Evolutionary conservation across 2,113 vertebrate species (phyloP).

Genomic region (Cebus imitator): DNA sequence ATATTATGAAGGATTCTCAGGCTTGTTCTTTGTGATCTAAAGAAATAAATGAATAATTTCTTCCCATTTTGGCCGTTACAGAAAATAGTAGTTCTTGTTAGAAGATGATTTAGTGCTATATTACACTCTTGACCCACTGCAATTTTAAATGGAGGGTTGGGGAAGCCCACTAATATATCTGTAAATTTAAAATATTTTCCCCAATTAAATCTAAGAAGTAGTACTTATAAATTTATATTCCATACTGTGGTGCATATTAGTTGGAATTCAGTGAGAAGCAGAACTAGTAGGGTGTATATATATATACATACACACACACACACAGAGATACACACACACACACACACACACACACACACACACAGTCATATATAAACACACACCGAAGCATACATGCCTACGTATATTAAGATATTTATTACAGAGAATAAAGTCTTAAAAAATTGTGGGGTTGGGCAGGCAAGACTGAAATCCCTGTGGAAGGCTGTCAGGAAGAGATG

Average conservation of each 20-base stretch:
- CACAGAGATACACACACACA: rapidly evolving
- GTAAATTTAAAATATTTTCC: not conserved
- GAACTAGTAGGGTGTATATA: not conserved
- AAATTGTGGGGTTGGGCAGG: not conserved
- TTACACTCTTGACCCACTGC: not conserved
- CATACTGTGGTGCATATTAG: not conserved
- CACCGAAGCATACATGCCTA: too few species aligned
- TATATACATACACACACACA: rapidly evolving
- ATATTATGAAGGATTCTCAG: not conserved
- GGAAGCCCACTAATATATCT: not conserved
- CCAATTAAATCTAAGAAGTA: not conserved
- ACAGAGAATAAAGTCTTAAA: not conserved
- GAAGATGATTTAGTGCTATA: not conserved
- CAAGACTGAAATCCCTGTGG: not conserved
- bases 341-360: not conserved
- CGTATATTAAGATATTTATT: not conserved
- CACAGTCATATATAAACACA: too few species aligned
- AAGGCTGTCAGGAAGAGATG: not conserved
- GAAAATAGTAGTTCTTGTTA: not conserved
- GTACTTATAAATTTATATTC: constrained; percentile 3
- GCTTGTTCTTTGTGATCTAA: not conserved
- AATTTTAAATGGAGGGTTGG: not conserved
- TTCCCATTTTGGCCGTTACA: not conserved
- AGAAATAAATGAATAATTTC: not conserved
- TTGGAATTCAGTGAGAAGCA: not conserved